These are phyloP conservation scores for Scaptodrosophila lebanonensis DNA, from an alignment of 1,140 invertebrate species.

Conservation along the genomic window DNA sequence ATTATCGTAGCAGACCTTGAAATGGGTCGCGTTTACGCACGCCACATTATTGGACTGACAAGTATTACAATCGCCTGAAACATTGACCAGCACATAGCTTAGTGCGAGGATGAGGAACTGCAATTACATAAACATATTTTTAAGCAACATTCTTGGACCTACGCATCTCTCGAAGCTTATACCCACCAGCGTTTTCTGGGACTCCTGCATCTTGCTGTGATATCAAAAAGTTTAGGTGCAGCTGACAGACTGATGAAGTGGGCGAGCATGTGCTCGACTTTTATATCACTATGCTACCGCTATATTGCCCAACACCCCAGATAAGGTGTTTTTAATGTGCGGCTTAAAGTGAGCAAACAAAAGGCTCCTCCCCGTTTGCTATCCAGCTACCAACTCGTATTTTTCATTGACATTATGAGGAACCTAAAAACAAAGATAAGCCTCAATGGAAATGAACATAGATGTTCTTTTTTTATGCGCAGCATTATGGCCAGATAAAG, in stretches of 20 bases:
- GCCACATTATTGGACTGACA: conserved; percentile 38
- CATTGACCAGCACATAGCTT: conserved; percentile 1
- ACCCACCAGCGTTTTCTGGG: conserved; percentile 26
- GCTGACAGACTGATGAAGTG: conserved; percentile 29
- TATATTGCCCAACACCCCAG: no score
- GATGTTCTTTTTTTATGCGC: no score
- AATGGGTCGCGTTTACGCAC: conserved; percentile 47
- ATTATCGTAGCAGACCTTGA: conserved; percentile 22
- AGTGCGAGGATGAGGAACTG: conserved; percentile 25
- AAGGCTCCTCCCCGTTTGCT: no score
- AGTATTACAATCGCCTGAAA: conserved; percentile 3
- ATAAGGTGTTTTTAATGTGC: no score
- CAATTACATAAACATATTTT: neutral
- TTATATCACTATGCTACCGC: conserved; percentile 32
- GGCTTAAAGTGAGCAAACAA: no score
- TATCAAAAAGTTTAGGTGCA: neutral
- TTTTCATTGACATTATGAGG: no score
- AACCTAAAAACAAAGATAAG: no score
- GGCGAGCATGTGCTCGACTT: conserved; percentile 12
- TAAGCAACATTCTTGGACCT: no score
- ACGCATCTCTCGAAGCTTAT: conserved; percentile 21
- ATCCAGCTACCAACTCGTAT: no score
- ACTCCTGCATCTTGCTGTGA: conserved; percentile 31
- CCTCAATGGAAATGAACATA: conserved; percentile 14
- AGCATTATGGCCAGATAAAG: no score